Base-by-base conservation (phyloP, 1,140 invertebrate species). In the Caenorhabditis brenneri region DNA sequence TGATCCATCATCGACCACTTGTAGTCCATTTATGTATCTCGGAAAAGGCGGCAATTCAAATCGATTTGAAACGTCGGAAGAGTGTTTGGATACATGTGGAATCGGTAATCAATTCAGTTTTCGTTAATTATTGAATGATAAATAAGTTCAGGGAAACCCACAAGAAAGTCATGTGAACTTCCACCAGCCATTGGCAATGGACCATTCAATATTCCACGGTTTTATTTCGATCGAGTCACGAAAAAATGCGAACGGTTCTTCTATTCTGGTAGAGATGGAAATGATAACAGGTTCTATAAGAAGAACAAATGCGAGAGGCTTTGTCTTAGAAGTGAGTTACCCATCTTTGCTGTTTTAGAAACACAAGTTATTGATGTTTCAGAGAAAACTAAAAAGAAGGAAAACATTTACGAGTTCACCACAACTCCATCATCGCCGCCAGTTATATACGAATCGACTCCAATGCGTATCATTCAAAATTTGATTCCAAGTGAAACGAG, bases 21-120 rank as follows among this genome's bases (percentile, higher is more conserved):
- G 51, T 12, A 80, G 31, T 53, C 51, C 79, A 42, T 96, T 96
- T 89, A 91, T 93, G 5, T 96, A 95, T 89, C 93, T 94, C 10
- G 95, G 95, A 10, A 96, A 95, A 89, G 93, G 93, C 58, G 95
- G 95, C 55, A 96, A 95, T 88, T 93, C 93, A 15, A 96, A 96
- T 88, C 92, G 94, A 88, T 96, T 94, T 91, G 90, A 93, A 6
- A 94, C 94, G 16, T 58, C 69, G 1, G 48, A 48, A 65, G 51
- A 51, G 27, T 86, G 85, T 46, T 33, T 80, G 74, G 79, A 80
- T 10, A 74, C 60, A 9, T 86, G 85, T 74, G 85, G 85, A 27
- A 82, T 74, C 31, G 82, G 82, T 84, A 22, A 49, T n/a, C 2
- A 36, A 5, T n/a, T 79, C 10, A 9, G 24, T 27, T 31, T 19